phyloP scores from a whole-genome alignment of 2,888 invertebrate species.

The Ametastegia equiseti region DNA sequence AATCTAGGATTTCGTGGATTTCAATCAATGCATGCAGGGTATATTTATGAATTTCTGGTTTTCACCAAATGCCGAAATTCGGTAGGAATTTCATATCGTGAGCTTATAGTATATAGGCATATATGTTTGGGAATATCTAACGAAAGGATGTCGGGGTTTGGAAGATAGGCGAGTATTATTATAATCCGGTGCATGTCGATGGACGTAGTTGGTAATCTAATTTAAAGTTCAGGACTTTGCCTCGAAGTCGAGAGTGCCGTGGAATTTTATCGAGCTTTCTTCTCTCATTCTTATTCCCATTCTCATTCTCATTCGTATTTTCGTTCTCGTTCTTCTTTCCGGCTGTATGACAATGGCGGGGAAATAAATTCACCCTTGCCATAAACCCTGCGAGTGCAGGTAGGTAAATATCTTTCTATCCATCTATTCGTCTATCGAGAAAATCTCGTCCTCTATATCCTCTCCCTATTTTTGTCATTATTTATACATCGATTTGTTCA shows the following conservation, averaged over 20 bases:
- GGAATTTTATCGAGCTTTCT: conserved; percentile 38
- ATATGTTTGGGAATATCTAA: too few relatives aligned
- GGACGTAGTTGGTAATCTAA: conserved; percentile 39
- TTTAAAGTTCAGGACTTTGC: conserved; percentile 39
- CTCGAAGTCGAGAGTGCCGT: conserved; percentile 28
- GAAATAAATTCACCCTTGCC: neutral
- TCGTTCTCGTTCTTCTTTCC: neutral
- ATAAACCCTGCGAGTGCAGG: neutral
- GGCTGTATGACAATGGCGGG: neutral
- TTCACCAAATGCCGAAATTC: too few relatives aligned
- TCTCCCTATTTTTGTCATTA: neutral
- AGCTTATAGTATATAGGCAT: too few relatives aligned
- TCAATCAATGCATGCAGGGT: too few relatives aligned
- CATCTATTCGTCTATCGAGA: neutral
- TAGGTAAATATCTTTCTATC: neutral
- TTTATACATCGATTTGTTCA: neutral
- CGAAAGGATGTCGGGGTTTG: too few relatives aligned
- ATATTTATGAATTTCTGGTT: too few relatives aligned
- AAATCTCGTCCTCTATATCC: neutral
- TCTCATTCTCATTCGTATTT: too few relatives aligned
- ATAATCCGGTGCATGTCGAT: conserved; percentile 3
- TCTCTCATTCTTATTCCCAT: neutral
- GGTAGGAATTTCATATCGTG: too few relatives aligned
- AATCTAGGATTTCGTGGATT: too few relatives aligned
- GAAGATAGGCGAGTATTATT: too few relatives aligned